A percentile compares a stretch with the other conserved stretches of the same genome.
These are phyloP conservation scores for Pammene aurita DNA, from an alignment of 2,888 invertebrate species.

Conservation along the genomic window DNA sequence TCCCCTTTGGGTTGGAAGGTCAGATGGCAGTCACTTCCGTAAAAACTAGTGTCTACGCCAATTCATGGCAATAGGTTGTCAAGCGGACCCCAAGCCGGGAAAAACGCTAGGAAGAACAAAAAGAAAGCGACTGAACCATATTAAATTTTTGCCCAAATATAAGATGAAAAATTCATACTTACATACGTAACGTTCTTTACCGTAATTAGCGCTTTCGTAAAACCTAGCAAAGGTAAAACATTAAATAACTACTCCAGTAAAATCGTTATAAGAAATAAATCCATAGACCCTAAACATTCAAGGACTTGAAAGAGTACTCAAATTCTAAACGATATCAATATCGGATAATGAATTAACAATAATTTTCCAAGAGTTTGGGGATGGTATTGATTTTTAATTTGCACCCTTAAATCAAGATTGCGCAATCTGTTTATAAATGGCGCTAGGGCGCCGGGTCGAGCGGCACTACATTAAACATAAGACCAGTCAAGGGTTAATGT, in stretches of 20 bases:
- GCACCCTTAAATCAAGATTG: slow-evolving; percentile 65
- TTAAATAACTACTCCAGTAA: background rate
- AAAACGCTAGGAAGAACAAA: too few species aligned
- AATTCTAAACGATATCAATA: slow-evolving; percentile 35
- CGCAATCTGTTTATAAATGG: slow-evolving; percentile 74
- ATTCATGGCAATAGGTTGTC: too few species aligned
- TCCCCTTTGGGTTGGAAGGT: too few species aligned
- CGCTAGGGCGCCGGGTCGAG: slow-evolving; percentile 60
- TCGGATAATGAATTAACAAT: slow-evolving; percentile 38
- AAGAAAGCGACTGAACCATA: too few species aligned
- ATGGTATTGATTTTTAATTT: slow-evolving; percentile 73
- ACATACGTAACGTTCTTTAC: too few species aligned
- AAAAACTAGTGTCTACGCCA: too few species aligned
- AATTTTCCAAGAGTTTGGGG: slow-evolving; percentile 42
- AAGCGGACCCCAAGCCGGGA: too few species aligned
- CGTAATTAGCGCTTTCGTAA: background rate
- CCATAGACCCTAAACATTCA: slow-evolving; percentile 6
- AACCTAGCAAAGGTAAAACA: background rate
- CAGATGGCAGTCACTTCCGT: too few species aligned
- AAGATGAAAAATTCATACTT: too few species aligned
- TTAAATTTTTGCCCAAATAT: too few species aligned
- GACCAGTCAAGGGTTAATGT: slow-evolving; percentile 61
- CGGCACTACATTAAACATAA: slow-evolving; percentile 67
- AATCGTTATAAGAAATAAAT: slow-evolving; percentile 7
- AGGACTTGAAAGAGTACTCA: background rate